Base-by-base conservation (phyloP, 2,888 invertebrate species). In the Tetanocera ferruginea region DNA sequence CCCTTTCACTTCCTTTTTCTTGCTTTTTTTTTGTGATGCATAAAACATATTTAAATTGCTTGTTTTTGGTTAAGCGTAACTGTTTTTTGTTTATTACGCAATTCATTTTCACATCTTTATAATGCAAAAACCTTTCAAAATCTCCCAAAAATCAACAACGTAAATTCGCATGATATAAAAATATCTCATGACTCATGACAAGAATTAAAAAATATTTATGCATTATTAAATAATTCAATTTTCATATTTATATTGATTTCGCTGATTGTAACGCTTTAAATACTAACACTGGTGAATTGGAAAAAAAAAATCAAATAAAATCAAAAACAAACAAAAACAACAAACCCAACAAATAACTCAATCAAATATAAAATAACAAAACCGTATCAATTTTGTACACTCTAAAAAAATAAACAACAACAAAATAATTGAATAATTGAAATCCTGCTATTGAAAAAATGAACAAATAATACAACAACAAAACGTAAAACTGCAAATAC, bases 141-240 rank as follows among this genome's bases (percentile, higher is more conserved):
- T 57, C 76, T 76, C 76, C 76, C 76, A 76, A 76, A 69, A 76
- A 70, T 69, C 51, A 9, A 28, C 49, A 52, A 66, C 17, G 64
- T 43, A 62, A 67, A 31, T 19, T 31, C 55, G 67, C 75, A 64
- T 66, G 51, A 66, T 23, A 69, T 25, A 69, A 67, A 67, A 28
- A 69, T 69, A 23, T 51, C 28, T 25, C 69, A 51, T 51, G 9
- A 52, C 17, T 51, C 49, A 28, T 51, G 69, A 6, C 17, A 17
- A 23, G 25, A 67, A 37, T 0, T 25, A 37, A 43, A 6, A 11
- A 14, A 31, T 14, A 28, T 34, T 23, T 19, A 37, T 19, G 67
- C 67, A 19, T 67, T 67, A 23, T 67, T 23, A 34, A 34, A 17
- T 19, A 17, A 67, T 34, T 34, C 9, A 66, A 31, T n/a, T 17